Conservation (phyloP, 2,888 invertebrate species). For the Desoria tigrina region DNA sequence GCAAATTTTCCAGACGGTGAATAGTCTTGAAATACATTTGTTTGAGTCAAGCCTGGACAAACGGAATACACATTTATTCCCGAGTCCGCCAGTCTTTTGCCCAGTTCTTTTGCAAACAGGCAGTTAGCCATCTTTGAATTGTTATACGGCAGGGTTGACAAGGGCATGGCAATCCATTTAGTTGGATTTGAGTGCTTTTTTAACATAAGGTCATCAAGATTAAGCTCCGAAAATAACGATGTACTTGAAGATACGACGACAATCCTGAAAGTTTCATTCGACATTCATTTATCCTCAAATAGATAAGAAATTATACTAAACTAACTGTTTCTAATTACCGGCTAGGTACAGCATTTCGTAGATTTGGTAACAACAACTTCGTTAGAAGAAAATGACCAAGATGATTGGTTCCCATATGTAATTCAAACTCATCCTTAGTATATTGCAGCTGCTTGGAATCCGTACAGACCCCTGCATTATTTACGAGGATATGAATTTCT, state of each 20-base stretch:
- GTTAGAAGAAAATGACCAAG: conserved; percentile 84
- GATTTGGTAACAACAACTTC: conserved; percentile 68
- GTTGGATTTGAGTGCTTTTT: background rate
- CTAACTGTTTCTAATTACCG: conserved; percentile 59
- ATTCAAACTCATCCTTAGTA: conserved; percentile 74
- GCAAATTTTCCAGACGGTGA: too few relatives aligned
- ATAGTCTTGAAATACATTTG: too few relatives aligned
- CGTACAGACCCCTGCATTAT: conserved; percentile 55
- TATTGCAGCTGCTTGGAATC: conserved; percentile 55
- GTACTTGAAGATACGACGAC: too few relatives aligned
- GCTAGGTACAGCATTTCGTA: conserved; percentile 68
- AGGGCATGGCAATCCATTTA: too few relatives aligned
- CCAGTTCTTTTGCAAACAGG: conserved; percentile 69
- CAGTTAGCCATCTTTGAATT: conserved; percentile 76
- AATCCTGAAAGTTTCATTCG: too few relatives aligned
- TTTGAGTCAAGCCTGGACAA: too few relatives aligned
- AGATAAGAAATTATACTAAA: background rate
- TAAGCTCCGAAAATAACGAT: too few relatives aligned
- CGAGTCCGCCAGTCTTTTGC: conserved; percentile 61
- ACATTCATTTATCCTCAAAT: background rate
- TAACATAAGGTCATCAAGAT: too few relatives aligned
- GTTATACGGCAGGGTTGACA: too few relatives aligned
- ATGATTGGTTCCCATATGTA: conserved; percentile 79
- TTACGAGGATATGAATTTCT: conserved; percentile 30
- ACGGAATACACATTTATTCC: conserved; percentile 67